Evolutionary conservation across 2,797 vertebrate genomes (phyloP).

Genomic region (Synanceia verrucosa): DNA sequence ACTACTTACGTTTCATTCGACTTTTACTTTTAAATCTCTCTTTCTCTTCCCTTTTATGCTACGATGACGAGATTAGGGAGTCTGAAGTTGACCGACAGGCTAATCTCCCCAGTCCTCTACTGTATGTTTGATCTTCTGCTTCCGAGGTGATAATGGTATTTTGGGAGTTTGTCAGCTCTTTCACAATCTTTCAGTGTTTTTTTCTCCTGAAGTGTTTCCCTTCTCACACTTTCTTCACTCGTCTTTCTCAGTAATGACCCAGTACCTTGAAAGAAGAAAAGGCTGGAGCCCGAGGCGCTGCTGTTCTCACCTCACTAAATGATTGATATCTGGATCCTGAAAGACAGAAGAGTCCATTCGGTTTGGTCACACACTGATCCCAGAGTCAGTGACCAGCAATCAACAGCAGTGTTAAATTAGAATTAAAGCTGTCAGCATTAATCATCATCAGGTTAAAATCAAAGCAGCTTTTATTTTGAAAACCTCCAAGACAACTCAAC

Average conservation of each 20-base stretch:
- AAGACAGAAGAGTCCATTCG: background rate
- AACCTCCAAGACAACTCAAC: too few relatives aligned
- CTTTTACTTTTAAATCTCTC: background rate
- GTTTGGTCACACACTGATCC: background rate
- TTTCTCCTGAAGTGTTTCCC: background rate
- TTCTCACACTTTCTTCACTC: background rate
- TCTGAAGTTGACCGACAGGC: background rate
- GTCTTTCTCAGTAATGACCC: slow-evolving; percentile 31
- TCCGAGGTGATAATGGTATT: slow-evolving; percentile 21
- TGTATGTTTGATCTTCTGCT: slow-evolving; percentile 10
- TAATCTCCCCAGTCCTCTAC: background rate
- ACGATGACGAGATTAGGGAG: background rate
- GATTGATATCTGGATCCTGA: background rate
- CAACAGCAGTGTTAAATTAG: background rate
- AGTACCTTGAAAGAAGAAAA: slow-evolving; percentile 13
- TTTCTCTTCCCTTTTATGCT: background rate
- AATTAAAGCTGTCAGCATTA: too few relatives aligned
- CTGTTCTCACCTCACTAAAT: background rate
- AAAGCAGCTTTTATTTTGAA: too few relatives aligned
- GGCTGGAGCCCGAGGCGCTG: slow-evolving; percentile 13
- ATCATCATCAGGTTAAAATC: too few relatives aligned
- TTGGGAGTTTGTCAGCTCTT: slow-evolving; percentile 10
- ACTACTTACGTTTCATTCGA: background rate
- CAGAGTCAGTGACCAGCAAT: background rate
- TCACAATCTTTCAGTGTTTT: slow-evolving; percentile 3